A percentile compares a stretch with the other conserved stretches of the same genome.
Evolutionary conservation across 2,113 vertebrate species (phyloP).

Genomic region (Hemicordylus capensis): DNA sequence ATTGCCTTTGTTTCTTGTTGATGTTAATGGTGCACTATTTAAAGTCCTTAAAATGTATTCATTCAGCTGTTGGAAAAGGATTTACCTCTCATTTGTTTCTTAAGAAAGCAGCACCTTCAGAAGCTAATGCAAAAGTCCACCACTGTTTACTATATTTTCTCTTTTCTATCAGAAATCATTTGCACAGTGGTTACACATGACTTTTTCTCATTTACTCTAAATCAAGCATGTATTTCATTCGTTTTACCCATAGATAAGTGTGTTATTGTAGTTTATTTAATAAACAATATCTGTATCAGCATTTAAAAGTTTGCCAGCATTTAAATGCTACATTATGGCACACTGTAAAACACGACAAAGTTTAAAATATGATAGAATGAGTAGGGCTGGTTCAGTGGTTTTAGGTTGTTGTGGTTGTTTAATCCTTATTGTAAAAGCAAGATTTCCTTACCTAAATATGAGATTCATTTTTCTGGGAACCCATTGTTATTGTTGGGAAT

Average conservation of each 20-base stretch:
- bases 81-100: constrained; percentile 36
- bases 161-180: constrained; percentile 62
- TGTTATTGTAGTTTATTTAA: constrained; percentile 58
- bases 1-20: constrained; percentile 27
- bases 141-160: constrained; percentile 53
- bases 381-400: background rate
- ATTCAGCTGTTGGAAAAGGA: constrained; percentile 41
- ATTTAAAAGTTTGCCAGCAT: constrained; percentile 53
- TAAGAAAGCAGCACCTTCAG: constrained; percentile 43
- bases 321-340: constrained; percentile 55
- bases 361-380: constrained; percentile 34
- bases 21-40: constrained; percentile 40
- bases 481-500: too few species aligned
- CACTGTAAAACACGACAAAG: constrained; percentile 48
- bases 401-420: background rate
- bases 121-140: constrained; percentile 50
- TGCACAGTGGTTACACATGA: constrained; percentile 55
- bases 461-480: background rate
- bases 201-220: constrained; percentile 72
- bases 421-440: constrained; percentile 27
- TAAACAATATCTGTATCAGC: constrained; percentile 53
- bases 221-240: constrained; percentile 58
- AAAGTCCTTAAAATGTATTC: constrained; percentile 53
- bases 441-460: constrained; percentile 35
- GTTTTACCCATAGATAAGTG: constrained; percentile 54